phyloP scores from a whole-genome alignment of 1,140 invertebrate species.

The Chymomyza costata region DNA sequence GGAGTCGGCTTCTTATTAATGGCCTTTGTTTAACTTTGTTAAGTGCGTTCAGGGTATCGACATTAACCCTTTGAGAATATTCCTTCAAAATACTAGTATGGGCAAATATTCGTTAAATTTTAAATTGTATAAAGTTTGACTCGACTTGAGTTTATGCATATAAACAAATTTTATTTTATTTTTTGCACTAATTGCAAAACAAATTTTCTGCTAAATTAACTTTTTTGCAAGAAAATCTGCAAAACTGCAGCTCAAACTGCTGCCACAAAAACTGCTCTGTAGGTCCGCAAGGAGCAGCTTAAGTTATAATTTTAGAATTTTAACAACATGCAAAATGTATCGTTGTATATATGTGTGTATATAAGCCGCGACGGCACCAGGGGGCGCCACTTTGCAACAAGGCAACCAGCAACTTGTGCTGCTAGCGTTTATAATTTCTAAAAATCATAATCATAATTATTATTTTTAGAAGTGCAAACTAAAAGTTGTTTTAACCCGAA shows the following conservation, averaged over 20 bases:
- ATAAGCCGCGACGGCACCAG: constrained; percentile 6
- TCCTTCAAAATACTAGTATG: too few relatives aligned
- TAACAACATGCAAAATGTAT: constrained; percentile 52
- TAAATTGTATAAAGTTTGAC: too few relatives aligned
- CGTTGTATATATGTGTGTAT: constrained; percentile 21
- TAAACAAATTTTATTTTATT: constrained; percentile 51
- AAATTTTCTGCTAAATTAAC: constrained; percentile 72
- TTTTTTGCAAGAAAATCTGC: constrained; percentile 18
- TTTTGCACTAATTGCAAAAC: constrained; percentile 71
- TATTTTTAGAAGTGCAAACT: constrained; percentile 56
- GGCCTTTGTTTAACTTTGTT: constrained; percentile 40
- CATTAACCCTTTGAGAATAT: constrained; percentile 34
- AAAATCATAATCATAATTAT: constrained; percentile 66
- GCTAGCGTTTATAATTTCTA: constrained; percentile 24
- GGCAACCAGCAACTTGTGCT: neutral
- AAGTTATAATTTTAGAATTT: constrained; percentile 64
- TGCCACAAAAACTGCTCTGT: neutral
- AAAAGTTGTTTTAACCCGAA: constrained; percentile 41
- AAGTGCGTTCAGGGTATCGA: constrained; percentile 16
- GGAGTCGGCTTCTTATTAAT: constrained; percentile 48
- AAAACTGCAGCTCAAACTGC: constrained; percentile 40
- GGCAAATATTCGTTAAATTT: too few relatives aligned
- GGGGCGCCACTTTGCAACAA: neutral
- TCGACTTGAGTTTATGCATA: constrained; percentile 21
- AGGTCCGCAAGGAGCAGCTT: constrained; percentile 11